Percentiles rank a stretch among this genome's conserved stretches.
Conservation (phyloP, 2,888 invertebrate species). For the Masnerella sp. region DNA sequence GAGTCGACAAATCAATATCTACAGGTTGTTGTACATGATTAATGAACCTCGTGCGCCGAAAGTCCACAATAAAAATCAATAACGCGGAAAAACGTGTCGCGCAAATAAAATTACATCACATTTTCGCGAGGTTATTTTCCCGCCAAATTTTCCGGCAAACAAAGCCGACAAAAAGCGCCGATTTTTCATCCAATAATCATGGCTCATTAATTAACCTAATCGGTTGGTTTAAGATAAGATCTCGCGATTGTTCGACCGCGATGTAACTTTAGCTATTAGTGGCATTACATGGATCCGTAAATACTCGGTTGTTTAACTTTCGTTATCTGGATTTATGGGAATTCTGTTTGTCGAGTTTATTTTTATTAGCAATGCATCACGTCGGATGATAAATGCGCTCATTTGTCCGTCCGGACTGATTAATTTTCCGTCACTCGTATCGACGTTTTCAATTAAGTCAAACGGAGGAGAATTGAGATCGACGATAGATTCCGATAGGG, state of each 20-base stretch:
- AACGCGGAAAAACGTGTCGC: conserved; percentile 16
- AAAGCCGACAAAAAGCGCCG: too few species aligned
- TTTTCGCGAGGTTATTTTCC: too few species aligned
- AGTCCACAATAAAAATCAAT: conserved; percentile 31
- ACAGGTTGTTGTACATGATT: conserved; percentile 39
- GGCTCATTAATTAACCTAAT: conserved; percentile 6
- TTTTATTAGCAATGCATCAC: conserved; percentile 15
- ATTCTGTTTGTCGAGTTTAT: conserved; percentile 19
- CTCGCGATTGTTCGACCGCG: not conserved
- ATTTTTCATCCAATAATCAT: not conserved
- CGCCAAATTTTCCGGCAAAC: too few species aligned
- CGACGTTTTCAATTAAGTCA: too few species aligned
- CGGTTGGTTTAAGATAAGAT: not conserved
- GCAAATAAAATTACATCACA: conserved; percentile 34
- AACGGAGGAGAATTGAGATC: too few species aligned
- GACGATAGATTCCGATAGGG: too few species aligned
- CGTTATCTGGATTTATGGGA: conserved; percentile 16
- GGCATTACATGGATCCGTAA: not conserved
- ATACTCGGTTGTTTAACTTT: conserved; percentile 27
- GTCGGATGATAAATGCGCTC: not conserved
- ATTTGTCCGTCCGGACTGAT: not conserved
- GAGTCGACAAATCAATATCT: conserved; percentile 33
- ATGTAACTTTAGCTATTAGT: conserved; percentile 18
- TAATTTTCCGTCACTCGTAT: not conserved
- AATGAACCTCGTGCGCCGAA: conserved; percentile 26